Conservation (phyloP, 2,113 vertebrate genomes). For the Scomber scombrus region DNA sequence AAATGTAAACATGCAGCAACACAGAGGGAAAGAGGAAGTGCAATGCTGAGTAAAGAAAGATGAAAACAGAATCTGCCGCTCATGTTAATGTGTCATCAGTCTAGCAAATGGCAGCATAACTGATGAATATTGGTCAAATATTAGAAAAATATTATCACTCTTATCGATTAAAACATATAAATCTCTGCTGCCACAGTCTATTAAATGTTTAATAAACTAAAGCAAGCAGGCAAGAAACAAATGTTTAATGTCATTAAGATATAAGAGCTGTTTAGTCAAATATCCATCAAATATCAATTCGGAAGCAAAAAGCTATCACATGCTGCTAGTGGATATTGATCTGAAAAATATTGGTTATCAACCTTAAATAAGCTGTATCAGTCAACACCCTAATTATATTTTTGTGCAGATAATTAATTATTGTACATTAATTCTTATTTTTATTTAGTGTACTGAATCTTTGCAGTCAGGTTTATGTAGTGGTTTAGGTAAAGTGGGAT, state of each 20-base stretch:
- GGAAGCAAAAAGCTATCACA: constrained; percentile 15
- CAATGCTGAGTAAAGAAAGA: constrained; percentile 2
- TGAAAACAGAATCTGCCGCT: constrained; percentile 7
- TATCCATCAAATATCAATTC: constrained; percentile 33
- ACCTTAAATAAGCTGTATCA: constrained; percentile 19
- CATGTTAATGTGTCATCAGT: not conserved
- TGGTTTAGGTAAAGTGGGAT: not conserved
- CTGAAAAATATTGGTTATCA: constrained; percentile 9
- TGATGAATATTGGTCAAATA: constrained; percentile 30
- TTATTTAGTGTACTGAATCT: not conserved
- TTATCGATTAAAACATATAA: constrained; percentile 33
- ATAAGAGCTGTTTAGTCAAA: constrained; percentile 38
- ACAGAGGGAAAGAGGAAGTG: not conserved
- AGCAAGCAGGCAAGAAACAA: constrained; percentile 27
- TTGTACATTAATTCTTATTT: not conserved
- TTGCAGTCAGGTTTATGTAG: not conserved
- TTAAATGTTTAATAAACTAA: constrained; percentile 53
- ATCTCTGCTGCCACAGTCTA: constrained; percentile 31
- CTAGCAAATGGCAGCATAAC: not conserved
- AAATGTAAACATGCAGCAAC: constrained; percentile 20
- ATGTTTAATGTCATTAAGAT: constrained; percentile 52
- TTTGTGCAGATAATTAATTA: constrained; percentile 12
- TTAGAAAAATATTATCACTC: constrained; percentile 16
- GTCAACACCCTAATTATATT: constrained; percentile 4
- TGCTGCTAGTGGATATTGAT: constrained; percentile 37